Evolutionary conservation across 2,113 vertebrate genomes (phyloP), one percentile per base, ranked within the genome.

Genomic region (Xiphophorus maculatus): DNA sequence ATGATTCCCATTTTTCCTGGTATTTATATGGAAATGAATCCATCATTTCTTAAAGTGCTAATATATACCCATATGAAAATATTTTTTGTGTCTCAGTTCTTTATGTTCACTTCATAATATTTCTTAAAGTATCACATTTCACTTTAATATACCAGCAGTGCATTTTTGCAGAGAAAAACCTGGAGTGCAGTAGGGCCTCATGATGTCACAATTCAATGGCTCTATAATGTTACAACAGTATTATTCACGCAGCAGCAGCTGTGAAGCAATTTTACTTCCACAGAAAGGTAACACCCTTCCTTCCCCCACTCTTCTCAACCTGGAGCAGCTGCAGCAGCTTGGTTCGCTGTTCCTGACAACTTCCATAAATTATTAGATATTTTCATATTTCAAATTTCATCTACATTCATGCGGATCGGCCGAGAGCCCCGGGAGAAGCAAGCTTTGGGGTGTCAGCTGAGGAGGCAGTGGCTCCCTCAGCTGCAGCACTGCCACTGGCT

Each of bases 331-430:
- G 95, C 79, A 93, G 93, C 95, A 95, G 87, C 95, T 95, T 68
- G 77, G 77, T 89, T 87, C 83, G 71, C 95, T 95, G 95, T 95
- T 96, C 95, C 95, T 97, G 97, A 99, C 97, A 99, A 97, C 96
- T 96, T 97, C 96, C 97, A 98, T 98, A 97, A 97, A 98, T 98
- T 99, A 98, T 96, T 96, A 95, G 93, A 94, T 95, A 99, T 99
- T 98, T 99, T 99, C 96, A 98, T 98, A 98, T 98, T 99, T 99
- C 96, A 98, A 96, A 98, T 99, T 98, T 98, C 96, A 98, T 98
- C 98, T 99, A 96, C 97, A 98, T 99, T 98, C 98, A 97, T 97
- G 96, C 93, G 95, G 92, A 90, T 95, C 93, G 93, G 95, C 95
- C 95, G 90, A 95, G 95, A 95, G 95, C 63, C 90, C 84, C 67